phyloP scores from a whole-genome alignment of 2,113 vertebrate species.

The Seriola aureovittata region DNA sequence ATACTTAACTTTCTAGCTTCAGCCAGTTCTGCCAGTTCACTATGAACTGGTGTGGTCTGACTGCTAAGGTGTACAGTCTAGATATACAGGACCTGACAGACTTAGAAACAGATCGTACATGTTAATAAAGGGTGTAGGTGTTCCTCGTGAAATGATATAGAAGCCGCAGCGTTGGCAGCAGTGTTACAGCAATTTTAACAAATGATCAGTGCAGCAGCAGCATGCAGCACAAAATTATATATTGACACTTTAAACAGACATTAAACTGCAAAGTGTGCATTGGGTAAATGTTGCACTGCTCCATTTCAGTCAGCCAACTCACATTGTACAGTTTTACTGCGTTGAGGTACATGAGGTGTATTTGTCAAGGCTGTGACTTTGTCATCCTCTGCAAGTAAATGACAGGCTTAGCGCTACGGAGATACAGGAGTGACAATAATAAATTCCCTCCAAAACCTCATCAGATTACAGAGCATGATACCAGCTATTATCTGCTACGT shows the following conservation, averaged over 20 bases:
- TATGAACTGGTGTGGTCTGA: neutral
- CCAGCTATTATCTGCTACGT: neutral
- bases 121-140: neutral
- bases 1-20: neutral
- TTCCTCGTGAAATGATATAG: neutral
- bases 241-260: neutral
- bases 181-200: neutral
- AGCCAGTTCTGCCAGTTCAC: neutral
- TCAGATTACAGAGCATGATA: neutral
- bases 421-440: neutral
- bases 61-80: neutral
- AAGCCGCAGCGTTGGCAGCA: neutral
- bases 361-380: neutral
- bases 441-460: neutral
- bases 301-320: neutral
- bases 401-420: neutral
- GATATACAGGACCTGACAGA: neutral
- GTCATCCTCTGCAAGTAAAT: neutral
- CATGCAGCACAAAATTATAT: neutral
- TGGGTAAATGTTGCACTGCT: neutral
- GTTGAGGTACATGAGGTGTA: neutral
- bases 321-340: neutral
- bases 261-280: neutral
- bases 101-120: neutral
- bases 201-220: neutral